Conservation (phyloP, 2,113 vertebrate species). For the Protobothrops flavoviridis region DNA sequence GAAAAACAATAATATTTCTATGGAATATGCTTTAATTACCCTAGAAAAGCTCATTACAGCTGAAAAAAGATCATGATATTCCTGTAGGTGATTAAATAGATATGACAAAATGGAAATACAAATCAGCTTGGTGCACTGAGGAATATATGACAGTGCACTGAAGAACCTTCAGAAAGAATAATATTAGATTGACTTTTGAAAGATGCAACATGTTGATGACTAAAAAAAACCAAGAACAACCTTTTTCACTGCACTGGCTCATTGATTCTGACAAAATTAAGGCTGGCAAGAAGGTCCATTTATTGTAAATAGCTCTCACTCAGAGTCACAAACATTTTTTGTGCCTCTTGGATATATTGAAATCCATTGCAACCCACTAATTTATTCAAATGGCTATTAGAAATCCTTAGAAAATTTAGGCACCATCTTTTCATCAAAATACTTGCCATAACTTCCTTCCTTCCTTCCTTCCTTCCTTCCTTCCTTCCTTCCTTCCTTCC, state of each 20-base stretch:
- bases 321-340: background rate
- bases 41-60: background rate
- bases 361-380: conserved; percentile 11
- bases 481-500: background rate
- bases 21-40: background rate
- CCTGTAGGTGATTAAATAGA: background rate
- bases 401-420: background rate
- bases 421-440: background rate
- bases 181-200: background rate
- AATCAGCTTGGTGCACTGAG: background rate
- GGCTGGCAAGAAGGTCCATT: background rate
- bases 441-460: background rate
- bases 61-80: background rate
- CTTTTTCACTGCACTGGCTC: background rate
- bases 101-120: background rate
- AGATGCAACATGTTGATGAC: background rate
- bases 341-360: background rate
- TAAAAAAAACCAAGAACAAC: background rate
- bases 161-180: background rate
- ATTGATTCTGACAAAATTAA: background rate
- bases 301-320: background rate
- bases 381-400: background rate
- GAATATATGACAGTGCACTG: background rate
- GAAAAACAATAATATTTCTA: background rate
- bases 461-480: background rate